Percentiles rank a stretch among this genome's conserved stretches.
Evolutionary conservation across 64 coral and sea anemone genomes (phyloP).

Genomic region (Stylophora pistillata): DNA sequence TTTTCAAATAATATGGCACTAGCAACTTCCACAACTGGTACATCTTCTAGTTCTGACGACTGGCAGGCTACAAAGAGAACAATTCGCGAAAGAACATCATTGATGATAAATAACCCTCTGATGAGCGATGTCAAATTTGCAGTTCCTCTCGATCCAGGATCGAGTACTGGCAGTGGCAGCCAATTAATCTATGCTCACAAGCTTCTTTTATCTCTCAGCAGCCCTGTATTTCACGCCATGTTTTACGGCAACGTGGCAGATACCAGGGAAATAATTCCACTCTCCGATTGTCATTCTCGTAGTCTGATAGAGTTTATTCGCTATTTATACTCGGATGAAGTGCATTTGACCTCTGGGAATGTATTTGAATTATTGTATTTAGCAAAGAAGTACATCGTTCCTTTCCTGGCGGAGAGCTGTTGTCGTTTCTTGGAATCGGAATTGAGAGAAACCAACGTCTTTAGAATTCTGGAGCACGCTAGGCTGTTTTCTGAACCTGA

Average conservation of each 20-base stretch:
- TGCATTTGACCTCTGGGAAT: conserved; percentile 41
- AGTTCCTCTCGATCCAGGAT: conserved; percentile 19
- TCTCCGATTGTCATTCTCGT: conserved; percentile 42
- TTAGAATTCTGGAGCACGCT: conserved; percentile 52
- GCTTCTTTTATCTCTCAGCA: conserved; percentile 41
- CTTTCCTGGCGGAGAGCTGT: conserved; percentile 43
- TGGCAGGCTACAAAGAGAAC: conserved; percentile 44
- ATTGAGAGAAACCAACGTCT: conserved; percentile 47
- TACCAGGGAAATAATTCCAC: conserved; percentile 31
- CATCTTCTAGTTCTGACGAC: background rate
- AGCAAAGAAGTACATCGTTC: conserved; percentile 58
- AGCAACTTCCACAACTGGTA: background rate
- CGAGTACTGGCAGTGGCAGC: background rate
- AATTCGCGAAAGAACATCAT: conserved; percentile 52
- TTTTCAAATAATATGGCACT: conserved; percentile 23
- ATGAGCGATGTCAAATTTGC: conserved; percentile 57
- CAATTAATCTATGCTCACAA: conserved; percentile 43
- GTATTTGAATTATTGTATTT: conserved; percentile 58
- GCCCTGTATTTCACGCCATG: conserved; percentile 58
- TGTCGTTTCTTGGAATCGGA: conserved; percentile 53
- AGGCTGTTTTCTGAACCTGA: conserved; percentile 28
- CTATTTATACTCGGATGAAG: conserved; percentile 56
- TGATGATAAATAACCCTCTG: conserved; percentile 58
- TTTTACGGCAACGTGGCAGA: conserved; percentile 64
- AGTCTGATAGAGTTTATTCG: conserved; percentile 51